Evolutionary conservation across 2,888 invertebrate species (phyloP), one percentile per base, ranked within the genome.

Genomic region (Yponomeuta cagnagella): DNA sequence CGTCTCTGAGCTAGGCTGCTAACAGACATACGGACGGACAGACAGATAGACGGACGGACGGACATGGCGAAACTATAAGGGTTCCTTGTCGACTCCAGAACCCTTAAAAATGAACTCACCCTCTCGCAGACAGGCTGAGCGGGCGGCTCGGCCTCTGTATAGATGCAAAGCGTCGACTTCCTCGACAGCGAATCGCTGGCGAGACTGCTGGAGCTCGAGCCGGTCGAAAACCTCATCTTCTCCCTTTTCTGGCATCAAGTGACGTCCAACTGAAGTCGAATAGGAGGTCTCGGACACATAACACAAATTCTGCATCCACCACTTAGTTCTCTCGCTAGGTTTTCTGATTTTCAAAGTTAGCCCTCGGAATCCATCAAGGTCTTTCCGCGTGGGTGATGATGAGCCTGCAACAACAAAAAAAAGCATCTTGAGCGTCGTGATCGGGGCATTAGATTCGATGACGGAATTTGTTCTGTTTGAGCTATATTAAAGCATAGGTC

Each of bases 161-260:
- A 94, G 77, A 95, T 94, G 77, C 95, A 95, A 73, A 95, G 90
- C 73, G 94, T 94, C 67, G 95, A 94, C 78, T 94, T 94, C 79
- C 94, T 95, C 76, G 94, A 94, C 81, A 92, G 87, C 78, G 93
- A 93, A 80, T 95, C 95, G 80, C 93, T 93, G 82, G 94, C 93
- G 80, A 95, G 93, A 84, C 94, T 94, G 85, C 94, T 94, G 75
- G 94, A 94, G 78, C 94, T 93, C 75, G 93, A 93, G 65, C 94
- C 93, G 76, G 94, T 93, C 75, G 94, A 93, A 86, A 94, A 94
- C 91, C 94, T 94, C 94, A 94, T 93, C 77, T 74, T 87, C 75
- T 71, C 71, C 76, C 77, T 76, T 80, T 84, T 83, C 73, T 74
- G 72, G 37, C 75, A 78, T 89, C 89, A 90, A 81, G 90, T 92